Percentiles rank a stretch among this genome's conserved stretches.
phyloP scores from a whole-genome alignment of 2,113 vertebrate species.

The Osmerus mordax region DNA sequence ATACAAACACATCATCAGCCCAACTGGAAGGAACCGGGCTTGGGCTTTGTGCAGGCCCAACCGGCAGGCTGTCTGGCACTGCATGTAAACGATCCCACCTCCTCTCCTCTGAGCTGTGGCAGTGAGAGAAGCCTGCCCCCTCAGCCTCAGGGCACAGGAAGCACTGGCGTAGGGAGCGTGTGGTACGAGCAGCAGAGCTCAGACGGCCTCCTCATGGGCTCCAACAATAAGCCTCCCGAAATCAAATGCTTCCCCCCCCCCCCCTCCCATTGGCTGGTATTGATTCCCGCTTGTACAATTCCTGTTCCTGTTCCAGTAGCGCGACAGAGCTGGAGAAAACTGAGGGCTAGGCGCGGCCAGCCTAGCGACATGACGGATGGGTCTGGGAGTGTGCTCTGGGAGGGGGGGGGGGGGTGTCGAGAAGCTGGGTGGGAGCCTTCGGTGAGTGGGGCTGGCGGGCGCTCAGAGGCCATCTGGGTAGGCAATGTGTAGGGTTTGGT shows the following conservation, averaged over 20 bases:
- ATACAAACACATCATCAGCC: slow-evolving; percentile 51
- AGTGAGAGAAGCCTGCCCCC: slow-evolving; percentile 6
- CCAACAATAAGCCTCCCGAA: slow-evolving; percentile 34
- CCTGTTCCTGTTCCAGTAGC: background rate
- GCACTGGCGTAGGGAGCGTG: slow-evolving; percentile 24
- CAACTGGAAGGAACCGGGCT: slow-evolving; percentile 31
- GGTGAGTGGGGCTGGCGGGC: slow-evolving; percentile 14
- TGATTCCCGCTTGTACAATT: slow-evolving; percentile 21
- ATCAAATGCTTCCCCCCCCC: slow-evolving; percentile 30
- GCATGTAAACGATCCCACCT: slow-evolving; percentile 60
- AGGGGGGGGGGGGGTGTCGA: slow-evolving; percentile 13
- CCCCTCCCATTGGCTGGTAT: slow-evolving; percentile 28
- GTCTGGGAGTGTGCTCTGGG: background rate
- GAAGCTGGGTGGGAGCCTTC: slow-evolving; percentile 19
- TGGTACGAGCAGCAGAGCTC: slow-evolving; percentile 6
- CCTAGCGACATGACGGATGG: slow-evolving; percentile 23
- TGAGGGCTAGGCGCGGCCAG: background rate
- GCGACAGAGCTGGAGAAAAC: slow-evolving; percentile 10
- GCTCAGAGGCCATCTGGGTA: slow-evolving; percentile 11
- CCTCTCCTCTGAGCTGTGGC: background rate
- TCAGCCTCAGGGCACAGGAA: slow-evolving; percentile 40
- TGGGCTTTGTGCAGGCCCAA: slow-evolving; percentile 26
- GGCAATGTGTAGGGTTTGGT: slow-evolving; percentile 31
- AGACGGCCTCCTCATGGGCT: slow-evolving; percentile 17
- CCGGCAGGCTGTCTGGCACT: slow-evolving; percentile 35